phyloP scores from a whole-genome alignment of 2,888 invertebrate genomes.

The Sylvicola cinctus region DNA sequence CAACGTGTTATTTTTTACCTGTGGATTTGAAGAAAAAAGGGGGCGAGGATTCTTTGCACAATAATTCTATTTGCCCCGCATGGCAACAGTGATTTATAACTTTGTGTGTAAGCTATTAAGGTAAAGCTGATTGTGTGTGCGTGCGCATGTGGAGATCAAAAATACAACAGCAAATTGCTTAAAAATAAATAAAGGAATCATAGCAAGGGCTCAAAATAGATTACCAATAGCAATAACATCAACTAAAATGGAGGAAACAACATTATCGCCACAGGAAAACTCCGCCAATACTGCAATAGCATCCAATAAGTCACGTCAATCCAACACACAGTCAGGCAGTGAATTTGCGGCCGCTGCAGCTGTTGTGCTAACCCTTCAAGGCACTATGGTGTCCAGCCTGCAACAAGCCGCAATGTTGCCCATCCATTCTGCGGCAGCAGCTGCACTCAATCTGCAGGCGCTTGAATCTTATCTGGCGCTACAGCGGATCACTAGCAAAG shows the following conservation, averaged over 20 bases:
- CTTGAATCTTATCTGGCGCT: slow-evolving; percentile 68
- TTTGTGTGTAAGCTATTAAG: too few species aligned
- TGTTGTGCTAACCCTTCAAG: slow-evolving; percentile 62
- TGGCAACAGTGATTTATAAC: too few species aligned
- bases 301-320: slow-evolving; percentile 1
- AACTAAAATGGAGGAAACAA: slow-evolving; percentile 1
- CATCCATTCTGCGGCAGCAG: slow-evolving; percentile 64
- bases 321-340: slow-evolving; percentile 22
- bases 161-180: too few species aligned
- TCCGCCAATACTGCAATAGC: neutral
- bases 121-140: too few species aligned
- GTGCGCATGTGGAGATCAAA: too few species aligned
- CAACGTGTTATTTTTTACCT: too few species aligned
- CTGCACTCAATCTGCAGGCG: slow-evolving; percentile 67
- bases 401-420: slow-evolving; percentile 68
- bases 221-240: slow-evolving; percentile 1
- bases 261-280: slow-evolving; percentile 3
- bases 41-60: too few species aligned
- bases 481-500: slow-evolving; percentile 51
- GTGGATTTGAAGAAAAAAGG: too few species aligned
- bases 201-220: too few species aligned
- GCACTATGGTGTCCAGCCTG: slow-evolving; percentile 64
- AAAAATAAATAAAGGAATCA: neutral
- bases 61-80: too few species aligned
- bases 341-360: slow-evolving; percentile 36